These are phyloP conservation scores for Pseudopodoces humilis DNA, from an alignment of 2,113 vertebrate species.

Conservation along the genomic window DNA sequence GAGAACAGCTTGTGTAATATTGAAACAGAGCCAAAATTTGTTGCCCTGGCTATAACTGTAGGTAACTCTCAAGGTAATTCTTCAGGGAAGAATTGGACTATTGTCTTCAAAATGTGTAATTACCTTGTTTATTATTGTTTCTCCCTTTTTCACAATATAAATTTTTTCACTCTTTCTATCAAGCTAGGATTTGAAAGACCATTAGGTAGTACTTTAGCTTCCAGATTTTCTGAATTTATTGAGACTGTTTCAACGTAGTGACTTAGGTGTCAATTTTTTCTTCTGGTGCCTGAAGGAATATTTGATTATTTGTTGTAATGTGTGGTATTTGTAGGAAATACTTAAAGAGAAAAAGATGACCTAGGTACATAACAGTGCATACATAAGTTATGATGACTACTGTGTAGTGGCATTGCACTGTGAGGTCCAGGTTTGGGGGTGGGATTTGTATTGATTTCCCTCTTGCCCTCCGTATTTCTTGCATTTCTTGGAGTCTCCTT, in stretches of 20 bases:
- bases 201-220: not conserved
- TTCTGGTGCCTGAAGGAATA: not conserved
- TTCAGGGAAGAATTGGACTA: not conserved
- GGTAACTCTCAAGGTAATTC: not conserved
- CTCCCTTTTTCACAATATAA: not conserved
- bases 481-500: not conserved
- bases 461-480: not conserved
- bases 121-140: not conserved
- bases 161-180: not conserved
- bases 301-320: not conserved
- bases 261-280: not conserved
- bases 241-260: not conserved
- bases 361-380: not conserved
- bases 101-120: not conserved
- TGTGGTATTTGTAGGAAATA: not conserved
- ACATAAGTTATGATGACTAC: not conserved
- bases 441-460: not conserved
- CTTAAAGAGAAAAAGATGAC: not conserved
- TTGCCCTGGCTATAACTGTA: not conserved
- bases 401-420: not conserved
- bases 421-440: not conserved
- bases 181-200: not conserved
- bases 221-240: not conserved
- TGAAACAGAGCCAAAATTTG: not conserved
- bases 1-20: not conserved